Conservation (phyloP, 2,113 vertebrate genomes). For the Cephalopholis sonnerati region DNA sequence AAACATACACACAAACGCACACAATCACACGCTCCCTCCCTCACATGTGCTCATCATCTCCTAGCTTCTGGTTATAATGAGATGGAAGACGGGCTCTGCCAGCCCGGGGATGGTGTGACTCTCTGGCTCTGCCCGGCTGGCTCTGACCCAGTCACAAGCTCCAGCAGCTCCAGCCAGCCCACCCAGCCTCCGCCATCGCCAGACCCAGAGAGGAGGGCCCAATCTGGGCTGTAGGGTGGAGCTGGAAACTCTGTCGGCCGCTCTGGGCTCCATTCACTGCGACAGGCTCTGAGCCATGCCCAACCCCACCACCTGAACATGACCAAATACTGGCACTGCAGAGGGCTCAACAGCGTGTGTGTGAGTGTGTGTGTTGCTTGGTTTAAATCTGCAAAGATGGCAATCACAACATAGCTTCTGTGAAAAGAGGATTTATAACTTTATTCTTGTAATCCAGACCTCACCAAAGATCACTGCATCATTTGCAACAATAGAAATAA, state of each 20-base stretch:
- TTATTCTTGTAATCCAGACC: slow-evolving; percentile 9
- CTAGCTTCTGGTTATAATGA: slow-evolving; percentile 68
- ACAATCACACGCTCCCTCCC: slow-evolving; percentile 20
- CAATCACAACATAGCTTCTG: not conserved
- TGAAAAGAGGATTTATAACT: slow-evolving; percentile 29
- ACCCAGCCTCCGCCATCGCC: slow-evolving; percentile 55
- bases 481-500: slow-evolving; percentile 12
- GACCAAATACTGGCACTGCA: slow-evolving; percentile 60
- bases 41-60: slow-evolving; percentile 56
- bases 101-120: slow-evolving; percentile 61
- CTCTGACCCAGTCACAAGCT: slow-evolving; percentile 60
- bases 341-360: slow-evolving; percentile 15
- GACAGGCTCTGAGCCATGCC: slow-evolving; percentile 71
- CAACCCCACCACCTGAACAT: slow-evolving; percentile 74
- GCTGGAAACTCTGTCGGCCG: slow-evolving; percentile 52
- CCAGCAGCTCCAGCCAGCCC: slow-evolving; percentile 72
- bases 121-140: slow-evolving; percentile 68
- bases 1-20: slow-evolving; percentile 42
- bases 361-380: slow-evolving; percentile 13
- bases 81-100: slow-evolving; percentile 61
- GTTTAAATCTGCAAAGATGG: slow-evolving; percentile 47
- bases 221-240: slow-evolving; percentile 65
- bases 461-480: not conserved
- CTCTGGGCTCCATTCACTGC: slow-evolving; percentile 60
- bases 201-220: slow-evolving; percentile 55